phyloP scores from a whole-genome alignment of 1,140 invertebrate species.

The Ceratosolen solmsi region DNA sequence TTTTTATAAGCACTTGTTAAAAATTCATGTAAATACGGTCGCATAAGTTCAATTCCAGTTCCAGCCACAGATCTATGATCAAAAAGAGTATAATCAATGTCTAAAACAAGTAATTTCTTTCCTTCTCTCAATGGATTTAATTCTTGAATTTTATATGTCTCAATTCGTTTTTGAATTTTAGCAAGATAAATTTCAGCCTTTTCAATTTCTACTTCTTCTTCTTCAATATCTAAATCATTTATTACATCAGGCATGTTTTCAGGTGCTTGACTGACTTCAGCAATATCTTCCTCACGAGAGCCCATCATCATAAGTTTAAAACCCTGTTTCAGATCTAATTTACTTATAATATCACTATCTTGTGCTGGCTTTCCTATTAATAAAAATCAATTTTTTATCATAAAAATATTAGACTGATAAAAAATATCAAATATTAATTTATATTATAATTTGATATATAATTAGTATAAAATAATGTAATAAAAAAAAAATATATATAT shows the following conservation, averaged over 20 bases:
- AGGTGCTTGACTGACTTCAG: conserved; percentile 84
- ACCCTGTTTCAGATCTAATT: conserved; percentile 87
- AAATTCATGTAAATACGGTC: conserved; percentile 96
- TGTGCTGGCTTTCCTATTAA: conserved; percentile 86
- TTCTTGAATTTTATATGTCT: conserved; percentile 88
- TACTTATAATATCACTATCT: conserved; percentile 81
- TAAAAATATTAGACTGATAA: neutral
- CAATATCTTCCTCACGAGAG: conserved; percentile 92
- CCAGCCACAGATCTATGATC: conserved; percentile 95
- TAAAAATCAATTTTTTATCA: neutral
- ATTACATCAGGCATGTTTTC: conserved; percentile 88
- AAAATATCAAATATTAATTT: too few relatives aligned
- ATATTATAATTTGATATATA: too few relatives aligned
- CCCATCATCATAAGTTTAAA: conserved; percentile 98
- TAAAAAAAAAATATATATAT: too few relatives aligned
- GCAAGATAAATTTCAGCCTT: conserved; percentile 84
- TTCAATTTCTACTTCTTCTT: conserved; percentile 90
- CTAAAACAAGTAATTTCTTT: conserved; percentile 94
- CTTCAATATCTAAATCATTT: conserved; percentile 90
- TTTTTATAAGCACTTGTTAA: conserved; percentile 90
- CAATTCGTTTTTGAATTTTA: conserved; percentile 88
- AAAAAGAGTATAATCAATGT: conserved; percentile 98
- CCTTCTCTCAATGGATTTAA: conserved; percentile 85
- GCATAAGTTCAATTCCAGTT: conserved; percentile 91
- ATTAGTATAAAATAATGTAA: too few relatives aligned